A percentile compares a stretch with the other conserved stretches of the same genome.
Evolutionary conservation across 2,113 vertebrate species (phyloP).

Genomic region (Vulpes vulpes): DNA sequence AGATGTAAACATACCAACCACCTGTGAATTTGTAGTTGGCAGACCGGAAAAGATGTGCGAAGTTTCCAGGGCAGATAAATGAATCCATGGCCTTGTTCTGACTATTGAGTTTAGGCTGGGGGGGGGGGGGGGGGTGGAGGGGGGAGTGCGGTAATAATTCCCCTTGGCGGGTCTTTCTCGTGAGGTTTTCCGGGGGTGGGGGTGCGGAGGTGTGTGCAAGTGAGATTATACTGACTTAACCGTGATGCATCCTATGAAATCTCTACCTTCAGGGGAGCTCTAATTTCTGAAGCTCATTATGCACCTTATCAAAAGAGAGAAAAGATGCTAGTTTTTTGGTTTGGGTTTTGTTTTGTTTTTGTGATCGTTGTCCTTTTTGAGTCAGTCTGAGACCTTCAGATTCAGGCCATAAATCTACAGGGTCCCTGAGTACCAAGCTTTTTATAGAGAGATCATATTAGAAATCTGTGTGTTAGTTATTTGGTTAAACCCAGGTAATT

Average conservation of each 20-base stretch:
- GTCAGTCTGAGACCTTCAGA: not conserved
- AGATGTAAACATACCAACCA: conserved; percentile 64
- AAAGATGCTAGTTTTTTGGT: not conserved
- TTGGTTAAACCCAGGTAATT: not conserved
- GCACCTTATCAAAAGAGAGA: not conserved
- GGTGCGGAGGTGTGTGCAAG: not conserved
- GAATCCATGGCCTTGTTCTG: not conserved
- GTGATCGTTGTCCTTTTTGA: not conserved
- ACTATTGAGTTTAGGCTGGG: not conserved
- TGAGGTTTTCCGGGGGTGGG: no score
- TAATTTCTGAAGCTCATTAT: not conserved
- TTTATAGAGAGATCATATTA: not conserved
- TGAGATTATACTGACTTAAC: not conserved
- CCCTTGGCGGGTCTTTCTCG: not conserved
- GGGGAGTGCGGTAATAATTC: not conserved
- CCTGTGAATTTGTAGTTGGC: conserved; percentile 68
- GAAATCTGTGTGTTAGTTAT: not conserved
- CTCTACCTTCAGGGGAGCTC: not conserved
- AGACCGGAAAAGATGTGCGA: conserved; percentile 27
- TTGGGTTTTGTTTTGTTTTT: not conserved
- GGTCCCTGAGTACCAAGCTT: not conserved
- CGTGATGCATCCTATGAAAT: not conserved
- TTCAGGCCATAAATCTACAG: not conserved
- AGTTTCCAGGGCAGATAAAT: conserved; percentile 34
- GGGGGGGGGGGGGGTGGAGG: not conserved